Evolutionary conservation across 2,797 vertebrate species (phyloP).

Genomic region (Percopsis omiscomaycus): DNA sequence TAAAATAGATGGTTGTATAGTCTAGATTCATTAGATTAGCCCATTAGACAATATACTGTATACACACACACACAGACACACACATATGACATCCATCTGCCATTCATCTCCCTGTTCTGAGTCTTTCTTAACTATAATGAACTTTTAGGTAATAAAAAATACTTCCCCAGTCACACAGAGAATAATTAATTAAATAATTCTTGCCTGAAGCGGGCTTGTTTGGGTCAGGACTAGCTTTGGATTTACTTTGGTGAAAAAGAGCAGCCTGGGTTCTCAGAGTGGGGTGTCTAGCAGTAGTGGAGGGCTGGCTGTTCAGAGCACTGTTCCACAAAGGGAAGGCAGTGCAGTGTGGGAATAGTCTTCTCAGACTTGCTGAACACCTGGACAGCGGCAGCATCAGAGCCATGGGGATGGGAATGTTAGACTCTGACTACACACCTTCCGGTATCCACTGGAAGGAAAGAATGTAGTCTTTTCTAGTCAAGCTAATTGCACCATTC

Average conservation of each 20-base stretch:
- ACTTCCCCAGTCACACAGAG: neutral
- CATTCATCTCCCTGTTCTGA: neutral
- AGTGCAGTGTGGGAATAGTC: slow-evolving; percentile 40
- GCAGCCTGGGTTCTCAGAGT: slow-evolving; percentile 46
- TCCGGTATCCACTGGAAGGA: slow-evolving; percentile 61
- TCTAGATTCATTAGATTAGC: too few species aligned
- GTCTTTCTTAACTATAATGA: neutral
- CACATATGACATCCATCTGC: too few species aligned
- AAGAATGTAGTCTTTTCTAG: slow-evolving; percentile 38
- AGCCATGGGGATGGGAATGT: slow-evolving; percentile 20
- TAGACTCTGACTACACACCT: slow-evolving; percentile 48
- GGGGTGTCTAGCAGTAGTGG: slow-evolving; percentile 30
- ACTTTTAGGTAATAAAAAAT: too few species aligned
- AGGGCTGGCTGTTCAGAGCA: slow-evolving; percentile 35
- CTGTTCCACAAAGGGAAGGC: slow-evolving; percentile 33
- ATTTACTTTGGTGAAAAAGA: slow-evolving; percentile 66
- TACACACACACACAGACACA: too few species aligned
- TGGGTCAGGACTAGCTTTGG: slow-evolving; percentile 59
- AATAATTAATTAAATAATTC: slow-evolving; percentile 28
- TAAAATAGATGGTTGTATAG: too few species aligned
- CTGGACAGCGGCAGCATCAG: slow-evolving; percentile 52
- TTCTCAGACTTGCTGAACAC: slow-evolving; percentile 46
- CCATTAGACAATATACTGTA: too few species aligned
- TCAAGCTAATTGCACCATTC: neutral
- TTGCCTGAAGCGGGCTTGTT: slow-evolving; percentile 70